Percentiles rank a stretch among this genome's conserved stretches.
Evolutionary conservation across 2,888 invertebrate genomes (phyloP).

Genomic region (Aphidoletes aphidimyza): DNA sequence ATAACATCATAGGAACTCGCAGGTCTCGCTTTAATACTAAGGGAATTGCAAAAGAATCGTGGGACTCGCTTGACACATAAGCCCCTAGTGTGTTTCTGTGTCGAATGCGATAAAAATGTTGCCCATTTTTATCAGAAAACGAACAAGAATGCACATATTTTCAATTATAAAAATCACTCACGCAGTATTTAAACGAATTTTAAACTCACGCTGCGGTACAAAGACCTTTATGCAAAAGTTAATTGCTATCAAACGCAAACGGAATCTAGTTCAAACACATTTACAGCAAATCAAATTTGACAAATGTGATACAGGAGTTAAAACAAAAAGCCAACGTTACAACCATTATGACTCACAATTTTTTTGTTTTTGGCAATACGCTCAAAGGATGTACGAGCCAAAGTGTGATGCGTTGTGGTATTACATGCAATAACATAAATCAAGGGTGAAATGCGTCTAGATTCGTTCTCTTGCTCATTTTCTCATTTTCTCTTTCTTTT

Average conservation of each 20-base stretch:
- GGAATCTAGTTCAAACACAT: background rate
- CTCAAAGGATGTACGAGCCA: background rate
- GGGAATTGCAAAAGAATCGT: too few relatives aligned
- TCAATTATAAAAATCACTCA: background rate
- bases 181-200: background rate
- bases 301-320: background rate
- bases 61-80: too few relatives aligned
- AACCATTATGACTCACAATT: background rate
- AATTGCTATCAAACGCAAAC: background rate
- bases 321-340: background rate
- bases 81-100: too few relatives aligned
- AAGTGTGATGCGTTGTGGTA: background rate
- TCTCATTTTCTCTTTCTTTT: too few relatives aligned
- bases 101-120: too few relatives aligned
- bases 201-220: background rate
- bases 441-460: slow-evolving; percentile 34
- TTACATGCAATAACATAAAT: slow-evolving; percentile 6
- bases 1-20: too few relatives aligned
- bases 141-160: too few relatives aligned
- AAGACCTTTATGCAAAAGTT: background rate
- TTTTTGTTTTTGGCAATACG: background rate
- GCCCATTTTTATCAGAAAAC: too few relatives aligned
- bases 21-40: too few relatives aligned
- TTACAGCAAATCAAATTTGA: background rate
- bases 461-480: too few relatives aligned